phyloP scores from a whole-genome alignment of 2,888 invertebrate genomes.

The Bembecia ichneumoniformis region DNA sequence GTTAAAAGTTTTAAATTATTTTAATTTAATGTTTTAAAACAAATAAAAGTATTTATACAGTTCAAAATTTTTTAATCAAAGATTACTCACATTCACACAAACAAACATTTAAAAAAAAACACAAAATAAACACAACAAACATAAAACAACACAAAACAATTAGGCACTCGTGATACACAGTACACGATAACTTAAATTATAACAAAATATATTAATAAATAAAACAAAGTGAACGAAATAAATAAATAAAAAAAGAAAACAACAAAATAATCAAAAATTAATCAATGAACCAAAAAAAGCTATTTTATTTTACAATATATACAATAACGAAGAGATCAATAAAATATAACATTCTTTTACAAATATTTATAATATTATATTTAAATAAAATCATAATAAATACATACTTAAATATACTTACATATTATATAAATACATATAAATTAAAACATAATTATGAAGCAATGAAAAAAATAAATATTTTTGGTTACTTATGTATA shows the following conservation, averaged over 20 bases:
- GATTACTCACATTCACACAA: constrained; percentile 18
- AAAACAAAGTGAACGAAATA: constrained; percentile 12
- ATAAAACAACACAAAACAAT: constrained; percentile 14
- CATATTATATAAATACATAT: background rate
- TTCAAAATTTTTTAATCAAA: background rate
- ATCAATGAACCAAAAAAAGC: constrained; percentile 11
- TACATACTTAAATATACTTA: background rate
- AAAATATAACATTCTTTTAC: background rate
- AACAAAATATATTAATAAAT: constrained; percentile 13
- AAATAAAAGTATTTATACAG: background rate
- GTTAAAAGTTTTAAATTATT: too few relatives aligned
- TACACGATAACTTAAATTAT: constrained; percentile 23
- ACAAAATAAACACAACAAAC: too few relatives aligned
- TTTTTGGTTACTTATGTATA: constrained; percentile 6
- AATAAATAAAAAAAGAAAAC: constrained; percentile 7
- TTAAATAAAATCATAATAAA: background rate
- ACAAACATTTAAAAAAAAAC: constrained; percentile 28
- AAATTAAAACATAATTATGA: background rate
- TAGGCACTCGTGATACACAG: constrained; percentile 33
- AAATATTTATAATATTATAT: background rate
- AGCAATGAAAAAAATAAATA: background rate
- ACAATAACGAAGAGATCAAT: background rate
- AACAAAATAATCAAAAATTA: background rate
- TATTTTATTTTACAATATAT: background rate
- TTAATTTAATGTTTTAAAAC: background rate